Base-by-base conservation (phyloP, 2,888 invertebrate species). In the Parnassius mnemosyne region DNA sequence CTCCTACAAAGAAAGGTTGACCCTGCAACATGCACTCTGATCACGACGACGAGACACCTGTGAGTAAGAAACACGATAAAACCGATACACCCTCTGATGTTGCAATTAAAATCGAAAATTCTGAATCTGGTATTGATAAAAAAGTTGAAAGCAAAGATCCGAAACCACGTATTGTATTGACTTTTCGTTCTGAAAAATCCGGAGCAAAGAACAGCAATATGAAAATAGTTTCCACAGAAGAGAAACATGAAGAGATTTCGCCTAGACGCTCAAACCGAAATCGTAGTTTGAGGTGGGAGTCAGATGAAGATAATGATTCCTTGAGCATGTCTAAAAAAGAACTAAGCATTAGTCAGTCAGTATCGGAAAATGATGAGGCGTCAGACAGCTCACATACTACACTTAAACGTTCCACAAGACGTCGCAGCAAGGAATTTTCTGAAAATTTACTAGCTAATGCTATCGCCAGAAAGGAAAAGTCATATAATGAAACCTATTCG, bases 381-480 rank as follows among this genome's bases (percentile, higher is more conserved):
- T 85, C 84, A 0, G 87, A 87, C 46, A 80, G 77, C 64, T 79
- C 84, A 0, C 78, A 74, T 51, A 75, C 87, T 34, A 83, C 92
- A 11, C 84, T 93, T 1, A 95, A 95, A 78, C 90, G 95, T 20
- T 94, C 94, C 1, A 93, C 94, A 0, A 91, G 94, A 58, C 90
- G 94, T 47, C 86, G 93, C 54, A 94, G 93, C 69, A 94, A 94
- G 74, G 94, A 94, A 70, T 92, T 85, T 52, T 83, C 83, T 13
- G 93, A 94, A 66, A 94, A 94, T 56, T 92, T 95, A 43, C 80
- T 95, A 25, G 94, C 95, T 66, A 94, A 93, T 80, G 95, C 95
- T 10, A 95, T 95, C 71, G 95, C 95, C 1, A 89, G 95, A 12
- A 95, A 95, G 76, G 94, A 95, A 77, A 95, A 95, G 70, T 93